phyloP scores from a whole-genome alignment of 35 echinoderm and acorn worm species.

The Heliocidaris erythrogramma region DNA sequence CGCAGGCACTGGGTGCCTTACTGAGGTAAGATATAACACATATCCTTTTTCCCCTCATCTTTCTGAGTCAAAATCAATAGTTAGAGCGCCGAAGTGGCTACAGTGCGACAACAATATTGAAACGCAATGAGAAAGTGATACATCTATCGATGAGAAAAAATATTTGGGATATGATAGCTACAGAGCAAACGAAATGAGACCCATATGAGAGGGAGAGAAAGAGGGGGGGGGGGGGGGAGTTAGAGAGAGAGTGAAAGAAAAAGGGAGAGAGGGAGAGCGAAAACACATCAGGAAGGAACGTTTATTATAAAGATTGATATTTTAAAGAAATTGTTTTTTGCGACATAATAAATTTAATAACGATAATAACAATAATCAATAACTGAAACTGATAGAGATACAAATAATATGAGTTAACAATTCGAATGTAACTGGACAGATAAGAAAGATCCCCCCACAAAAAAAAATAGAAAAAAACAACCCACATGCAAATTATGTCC shows the following conservation, averaged over 20 bases:
- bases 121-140: slow-evolving; percentile 5
- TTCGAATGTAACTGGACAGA: no score
- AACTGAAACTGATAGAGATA: not conserved
- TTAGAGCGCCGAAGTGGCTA: not conserved
- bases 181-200: not conserved
- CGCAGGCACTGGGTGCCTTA: not conserved
- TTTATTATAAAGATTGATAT: not conserved
- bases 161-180: not conserved
- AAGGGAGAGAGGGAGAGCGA: not conserved
- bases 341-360: not conserved
- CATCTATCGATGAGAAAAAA: not conserved
- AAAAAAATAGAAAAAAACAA: no score
- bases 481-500: no score
- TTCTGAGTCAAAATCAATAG: not conserved
- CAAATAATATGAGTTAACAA: not conserved
- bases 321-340: not conserved
- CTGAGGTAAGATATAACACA: not conserved
- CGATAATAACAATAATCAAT: not conserved
- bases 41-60: not conserved
- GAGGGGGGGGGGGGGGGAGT: no score
- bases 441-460: no score
- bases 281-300: not conserved
- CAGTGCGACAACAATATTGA: not conserved
- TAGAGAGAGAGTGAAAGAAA: not conserved
- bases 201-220: not conserved